phyloP scores from a whole-genome alignment of 2,797 vertebrate genomes.

The Oryzias sinensis region DNA sequence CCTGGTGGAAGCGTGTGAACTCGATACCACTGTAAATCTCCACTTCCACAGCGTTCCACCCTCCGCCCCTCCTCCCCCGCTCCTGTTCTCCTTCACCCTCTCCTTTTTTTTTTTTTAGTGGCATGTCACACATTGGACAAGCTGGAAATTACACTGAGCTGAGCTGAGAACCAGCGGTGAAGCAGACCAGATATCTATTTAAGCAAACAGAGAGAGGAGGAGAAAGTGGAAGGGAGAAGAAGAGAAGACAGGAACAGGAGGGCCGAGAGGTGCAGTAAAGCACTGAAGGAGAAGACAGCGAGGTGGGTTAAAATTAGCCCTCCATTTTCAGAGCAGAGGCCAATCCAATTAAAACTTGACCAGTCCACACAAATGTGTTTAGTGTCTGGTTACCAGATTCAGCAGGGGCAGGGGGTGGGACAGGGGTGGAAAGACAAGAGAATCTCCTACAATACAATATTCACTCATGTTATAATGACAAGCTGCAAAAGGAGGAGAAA shows the following conservation, averaged over 20 bases:
- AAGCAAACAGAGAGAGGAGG: slow-evolving; percentile 38
- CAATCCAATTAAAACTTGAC: slow-evolving; percentile 75
- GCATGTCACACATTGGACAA: slow-evolving; percentile 77
- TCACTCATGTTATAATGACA: slow-evolving; percentile 2
- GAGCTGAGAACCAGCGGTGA: slow-evolving; percentile 58
- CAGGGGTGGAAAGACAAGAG: slow-evolving; percentile 14
- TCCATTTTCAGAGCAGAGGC: slow-evolving; percentile 64
- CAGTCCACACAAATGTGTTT: slow-evolving; percentile 67
- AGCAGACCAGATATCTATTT: slow-evolving; percentile 64
- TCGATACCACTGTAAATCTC: slow-evolving; percentile 77
- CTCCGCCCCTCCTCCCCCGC: slow-evolving; percentile 29
- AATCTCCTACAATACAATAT: slow-evolving; percentile 16
- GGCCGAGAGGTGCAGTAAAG: slow-evolving; percentile 34
- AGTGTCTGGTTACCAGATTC: slow-evolving; percentile 60
- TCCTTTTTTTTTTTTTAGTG: slow-evolving; percentile 79
- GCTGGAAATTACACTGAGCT: slow-evolving; percentile 69
- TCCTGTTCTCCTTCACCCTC: slow-evolving; percentile 47
- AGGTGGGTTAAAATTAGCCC: slow-evolving; percentile 56
- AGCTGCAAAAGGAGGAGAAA: too few relatives aligned
- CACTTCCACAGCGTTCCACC: slow-evolving; percentile 61
- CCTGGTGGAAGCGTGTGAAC: slow-evolving; percentile 73
- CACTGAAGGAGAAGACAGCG: slow-evolving; percentile 35
- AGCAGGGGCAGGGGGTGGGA: slow-evolving; percentile 36
- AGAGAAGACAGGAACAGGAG: slow-evolving; percentile 2
- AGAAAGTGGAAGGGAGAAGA: slow-evolving; percentile 23